A percentile compares a stretch with the other conserved stretches of the same genome.
phyloP scores from a whole-genome alignment of 2,888 invertebrate species.

The Napeogenes sylphis region DNA sequence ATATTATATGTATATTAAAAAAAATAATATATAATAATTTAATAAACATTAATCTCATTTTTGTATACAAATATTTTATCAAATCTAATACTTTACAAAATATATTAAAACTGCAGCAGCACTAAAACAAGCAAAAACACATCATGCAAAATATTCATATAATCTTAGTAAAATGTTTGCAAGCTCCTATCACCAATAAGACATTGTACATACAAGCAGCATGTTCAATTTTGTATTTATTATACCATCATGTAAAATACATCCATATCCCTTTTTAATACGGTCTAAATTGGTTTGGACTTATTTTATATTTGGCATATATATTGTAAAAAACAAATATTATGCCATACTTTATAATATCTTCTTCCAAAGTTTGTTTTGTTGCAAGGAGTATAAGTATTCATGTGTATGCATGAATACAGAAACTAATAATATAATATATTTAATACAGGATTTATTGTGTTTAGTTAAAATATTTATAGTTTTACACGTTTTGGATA shows the following conservation, averaged over 20 bases:
- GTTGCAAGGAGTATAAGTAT: background rate
- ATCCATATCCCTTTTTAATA: background rate
- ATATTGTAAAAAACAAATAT: background rate
- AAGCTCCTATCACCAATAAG: background rate
- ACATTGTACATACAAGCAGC: conserved; percentile 1
- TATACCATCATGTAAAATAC: background rate
- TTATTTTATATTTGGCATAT: background rate
- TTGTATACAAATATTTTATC: no score
- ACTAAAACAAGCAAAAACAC: background rate
- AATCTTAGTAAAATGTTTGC: conserved; percentile 3
- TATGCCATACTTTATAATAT: conserved; percentile 2
- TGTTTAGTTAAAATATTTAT: no score
- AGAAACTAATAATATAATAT: no score
- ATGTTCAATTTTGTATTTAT: background rate
- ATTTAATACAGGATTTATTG: no score
- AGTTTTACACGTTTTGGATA: no score
- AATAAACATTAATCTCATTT: no score
- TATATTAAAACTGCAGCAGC: no score
- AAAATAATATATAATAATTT: no score
- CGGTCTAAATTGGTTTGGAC: background rate
- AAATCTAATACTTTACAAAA: no score
- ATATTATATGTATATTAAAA: no score
- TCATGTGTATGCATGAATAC: no score
- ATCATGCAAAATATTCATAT: background rate
- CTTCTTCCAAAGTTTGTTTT: background rate